Evolutionary conservation across 37 sponge, comb jelly and placozoan species (phyloP).

Genomic region (Agelas oroides): DNA sequence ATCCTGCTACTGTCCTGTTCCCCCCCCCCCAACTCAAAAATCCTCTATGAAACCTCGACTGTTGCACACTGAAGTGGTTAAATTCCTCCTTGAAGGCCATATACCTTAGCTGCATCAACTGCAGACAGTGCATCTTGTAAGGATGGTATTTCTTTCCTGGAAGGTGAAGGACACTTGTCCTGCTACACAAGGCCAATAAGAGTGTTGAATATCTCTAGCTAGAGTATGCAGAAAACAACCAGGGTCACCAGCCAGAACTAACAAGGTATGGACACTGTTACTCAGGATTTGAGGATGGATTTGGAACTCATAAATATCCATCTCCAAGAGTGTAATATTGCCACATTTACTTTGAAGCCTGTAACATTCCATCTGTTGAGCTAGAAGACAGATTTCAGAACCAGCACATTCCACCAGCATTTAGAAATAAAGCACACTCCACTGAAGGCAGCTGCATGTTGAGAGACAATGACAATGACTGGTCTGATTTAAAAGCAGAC

Average conservation of each 20-base stretch:
- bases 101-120: too few species aligned
- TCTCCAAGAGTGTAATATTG: constrained; percentile 39
- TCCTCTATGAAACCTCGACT: too few species aligned
- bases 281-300: constrained; percentile 41
- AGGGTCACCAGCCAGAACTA: constrained; percentile 41
- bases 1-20: too few species aligned
- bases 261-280: constrained; percentile 57
- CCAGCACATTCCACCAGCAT: constrained; percentile 15
- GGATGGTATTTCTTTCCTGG: too few species aligned
- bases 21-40: too few species aligned
- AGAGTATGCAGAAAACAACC: constrained; percentile 25
- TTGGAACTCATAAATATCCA: constrained; percentile 29
- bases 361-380: constrained; percentile 43
- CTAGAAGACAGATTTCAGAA: constrained; percentile 46
- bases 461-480: constrained; percentile 54
- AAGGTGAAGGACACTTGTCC: too few species aligned
- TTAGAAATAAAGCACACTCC: constrained; percentile 14
- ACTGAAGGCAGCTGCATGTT: constrained; percentile 35
- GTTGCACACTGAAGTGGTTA: too few species aligned
- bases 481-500: constrained; percentile 28
- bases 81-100: too few species aligned
- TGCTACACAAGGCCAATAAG: too few species aligned
- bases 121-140: too few species aligned
- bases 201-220: too few species aligned
- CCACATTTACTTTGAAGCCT: constrained; percentile 62